Evolutionary conservation across 2,113 vertebrate genomes (phyloP).

Genomic region (Amphilophus citrinellus): DNA sequence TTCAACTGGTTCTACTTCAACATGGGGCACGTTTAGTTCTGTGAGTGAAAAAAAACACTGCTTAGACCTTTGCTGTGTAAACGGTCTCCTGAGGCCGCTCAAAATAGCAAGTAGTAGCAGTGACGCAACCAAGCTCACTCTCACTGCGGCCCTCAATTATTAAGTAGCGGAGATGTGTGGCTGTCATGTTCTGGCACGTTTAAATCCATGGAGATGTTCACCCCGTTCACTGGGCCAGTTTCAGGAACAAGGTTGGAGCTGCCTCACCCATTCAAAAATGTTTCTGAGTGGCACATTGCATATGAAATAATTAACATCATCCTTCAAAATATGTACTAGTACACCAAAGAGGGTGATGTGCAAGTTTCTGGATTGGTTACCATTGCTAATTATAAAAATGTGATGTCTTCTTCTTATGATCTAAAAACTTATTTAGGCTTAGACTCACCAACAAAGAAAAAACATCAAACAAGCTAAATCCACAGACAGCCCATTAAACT

Average conservation of each 20-base stretch:
- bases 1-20: slow-evolving; percentile 24
- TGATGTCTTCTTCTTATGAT: background rate
- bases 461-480: background rate
- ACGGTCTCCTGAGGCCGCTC: slow-evolving; percentile 43
- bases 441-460: background rate
- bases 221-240: slow-evolving; percentile 49
- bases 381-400: too few relatives aligned
- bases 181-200: slow-evolving; percentile 39
- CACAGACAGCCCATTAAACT: background rate
- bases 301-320: background rate
- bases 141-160: slow-evolving; percentile 58
- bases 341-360: background rate
- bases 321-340: background rate
- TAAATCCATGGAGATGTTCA: slow-evolving; percentile 20
- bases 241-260: background rate
- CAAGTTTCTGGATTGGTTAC: too few relatives aligned
- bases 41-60: slow-evolving; percentile 19
- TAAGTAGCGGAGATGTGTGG: slow-evolving; percentile 32
- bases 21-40: slow-evolving; percentile 38
- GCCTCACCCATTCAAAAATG: background rate
- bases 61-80: slow-evolving; percentile 43
- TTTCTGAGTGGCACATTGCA: background rate
- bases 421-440: background rate
- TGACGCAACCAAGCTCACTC: slow-evolving; percentile 53
- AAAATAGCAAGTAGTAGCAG: slow-evolving; percentile 72